A percentile compares a stretch with the other conserved stretches of the same genome.
These are phyloP conservation scores for Pao palembangensis DNA, from an alignment of 2,113 vertebrate genomes.

Conservation along the genomic window DNA sequence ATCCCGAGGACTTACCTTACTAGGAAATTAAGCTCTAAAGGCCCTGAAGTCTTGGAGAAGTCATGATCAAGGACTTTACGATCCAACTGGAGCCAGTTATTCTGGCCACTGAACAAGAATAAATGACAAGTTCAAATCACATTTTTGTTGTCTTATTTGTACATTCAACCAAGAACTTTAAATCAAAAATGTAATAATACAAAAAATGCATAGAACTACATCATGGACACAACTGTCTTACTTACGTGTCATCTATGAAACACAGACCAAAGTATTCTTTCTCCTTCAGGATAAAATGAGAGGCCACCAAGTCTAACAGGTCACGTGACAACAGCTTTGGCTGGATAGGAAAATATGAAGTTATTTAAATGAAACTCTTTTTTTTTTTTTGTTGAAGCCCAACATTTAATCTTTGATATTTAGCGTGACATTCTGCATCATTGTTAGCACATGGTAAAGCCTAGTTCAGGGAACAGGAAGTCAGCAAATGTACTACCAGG, in stretches of 20 bases:
- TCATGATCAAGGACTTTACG: conserved; percentile 94
- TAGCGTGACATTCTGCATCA: too few species aligned
- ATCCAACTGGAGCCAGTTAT: conserved; percentile 93
- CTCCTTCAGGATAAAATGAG: conserved; percentile 97
- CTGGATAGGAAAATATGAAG: conserved; percentile 60
- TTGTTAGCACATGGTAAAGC: too few species aligned
- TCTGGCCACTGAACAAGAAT: conserved; percentile 81
- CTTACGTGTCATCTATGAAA: conserved; percentile 91
- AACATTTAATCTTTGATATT: too few species aligned
- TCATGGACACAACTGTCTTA: not conserved
- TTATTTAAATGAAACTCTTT: not conserved
- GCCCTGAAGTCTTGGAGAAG: conserved; percentile 86
- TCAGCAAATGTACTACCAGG: not conserved
- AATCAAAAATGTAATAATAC: conserved; percentile 5
- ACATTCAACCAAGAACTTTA: not conserved
- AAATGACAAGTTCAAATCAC: conserved; percentile 24
- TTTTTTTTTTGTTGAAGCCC: too few species aligned
- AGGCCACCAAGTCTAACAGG: conserved; percentile 91
- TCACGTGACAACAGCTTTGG: conserved; percentile 93
- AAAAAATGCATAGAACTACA: not conserved
- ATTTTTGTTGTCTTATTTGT: not conserved
- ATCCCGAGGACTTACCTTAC: conserved; percentile 81
- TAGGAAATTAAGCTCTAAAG: conserved; percentile 83
- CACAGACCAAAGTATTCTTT: conserved; percentile 98
- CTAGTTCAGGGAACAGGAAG: too few species aligned